These are phyloP conservation scores for Cheilosia scutellata DNA, from an alignment of 2,888 invertebrate species.

Conservation along the genomic window DNA sequence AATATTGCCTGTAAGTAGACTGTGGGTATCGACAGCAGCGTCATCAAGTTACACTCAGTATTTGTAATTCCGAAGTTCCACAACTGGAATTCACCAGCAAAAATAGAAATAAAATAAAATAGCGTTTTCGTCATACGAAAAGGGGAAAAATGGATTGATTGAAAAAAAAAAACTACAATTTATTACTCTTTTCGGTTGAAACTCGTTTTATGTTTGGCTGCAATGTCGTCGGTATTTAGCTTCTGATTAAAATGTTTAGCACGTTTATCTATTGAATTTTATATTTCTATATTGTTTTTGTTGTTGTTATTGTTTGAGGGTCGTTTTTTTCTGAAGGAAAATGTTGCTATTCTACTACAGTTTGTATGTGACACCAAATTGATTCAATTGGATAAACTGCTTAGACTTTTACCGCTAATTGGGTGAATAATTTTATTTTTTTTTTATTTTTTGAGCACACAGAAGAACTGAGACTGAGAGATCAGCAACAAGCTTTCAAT, in stretches of 20 bases:
- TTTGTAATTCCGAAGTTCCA: neutral
- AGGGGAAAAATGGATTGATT: neutral
- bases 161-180: neutral
- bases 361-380: conserved; percentile 13
- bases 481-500: neutral
- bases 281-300: neutral
- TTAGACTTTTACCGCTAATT: neutral
- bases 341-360: neutral
- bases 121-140: neutral
- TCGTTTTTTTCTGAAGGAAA: neutral
- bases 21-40: neutral
- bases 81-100: neutral
- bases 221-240: neutral
- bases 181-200: neutral
- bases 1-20: too few relatives aligned
- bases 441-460: neutral
- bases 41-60: neutral
- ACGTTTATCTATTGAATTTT: neutral
- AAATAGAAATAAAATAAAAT: neutral
- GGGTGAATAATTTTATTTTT: neutral
- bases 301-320: neutral
- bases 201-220: neutral
- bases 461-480: neutral
- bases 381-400: conserved; percentile 13
- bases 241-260: conserved; percentile 8